Base-by-base conservation (phyloP, 2,797 vertebrate species). In the Acipenser ruthenus region DNA sequence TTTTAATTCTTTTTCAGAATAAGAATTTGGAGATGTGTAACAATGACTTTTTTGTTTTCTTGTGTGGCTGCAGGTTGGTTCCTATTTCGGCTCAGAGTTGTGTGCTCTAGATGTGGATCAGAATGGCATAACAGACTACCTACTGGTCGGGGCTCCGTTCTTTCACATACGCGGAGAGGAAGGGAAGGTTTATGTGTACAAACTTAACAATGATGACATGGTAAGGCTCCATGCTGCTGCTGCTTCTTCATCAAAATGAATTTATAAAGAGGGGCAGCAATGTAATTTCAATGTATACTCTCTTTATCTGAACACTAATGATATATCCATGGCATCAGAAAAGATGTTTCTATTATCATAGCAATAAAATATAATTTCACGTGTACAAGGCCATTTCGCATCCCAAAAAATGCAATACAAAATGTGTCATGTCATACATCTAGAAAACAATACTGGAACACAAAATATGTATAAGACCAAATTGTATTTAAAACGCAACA, bases 61-160 rank as follows among this genome's bases (percentile, higher is more conserved):
- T 75, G 71, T 65, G 63, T 70, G 6, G 9, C 55, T 58, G 7
- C 74, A 93, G 92, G 80, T 92, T 73, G 90, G 90, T 10, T 89
- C 91, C 71, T 91, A 88, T 75, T 91, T 91, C 77, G 91, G 92
- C 52, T 82, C 88, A 53, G 88, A 84, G 75, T 77, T 92, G 51
- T 92, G 90, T 73, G 68, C 81, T 0, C 67, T 89, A 78, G 89
- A 88, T 58, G 67, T 86, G 49, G 48, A 87, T 71, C 62, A 13
- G 7, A 77, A 89, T 65, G 72, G 74, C n/a, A 60, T 68, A 69
- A 87, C 84, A 1, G 86, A 84, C 72, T 72, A 89, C 69, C 75
- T 90, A 60, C 78, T 88, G 8, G 84, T 90, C 63, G 91, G 81
- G 60, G 91, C 90, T 52, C 88, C 84, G 0, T 83, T 86, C 70